Conservation (phyloP, 2,888 invertebrate genomes). For the Terebella lapidaria region DNA sequence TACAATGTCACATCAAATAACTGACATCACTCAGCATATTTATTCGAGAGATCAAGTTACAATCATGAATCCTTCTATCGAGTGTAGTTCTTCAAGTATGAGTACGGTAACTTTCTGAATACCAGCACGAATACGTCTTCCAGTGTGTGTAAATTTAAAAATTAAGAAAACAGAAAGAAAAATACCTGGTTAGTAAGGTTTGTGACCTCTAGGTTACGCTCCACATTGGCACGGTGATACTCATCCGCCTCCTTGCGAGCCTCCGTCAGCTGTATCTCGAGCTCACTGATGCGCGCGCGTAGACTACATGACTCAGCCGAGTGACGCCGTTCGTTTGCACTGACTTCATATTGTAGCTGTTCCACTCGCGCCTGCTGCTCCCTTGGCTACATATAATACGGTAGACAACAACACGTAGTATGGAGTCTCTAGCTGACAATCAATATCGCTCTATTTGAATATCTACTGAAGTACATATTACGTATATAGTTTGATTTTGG, state of each 20-base stretch:
- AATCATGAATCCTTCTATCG: too few species aligned
- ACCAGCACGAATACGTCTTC: too few species aligned
- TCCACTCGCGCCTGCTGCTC: constrained; percentile 47
- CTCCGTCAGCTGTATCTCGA: constrained; percentile 44
- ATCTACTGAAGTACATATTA: background rate
- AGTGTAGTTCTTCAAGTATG: background rate
- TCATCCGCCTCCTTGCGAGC: constrained; percentile 50
- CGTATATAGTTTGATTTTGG: background rate
- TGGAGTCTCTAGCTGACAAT: too few species aligned
- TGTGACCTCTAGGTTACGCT: constrained; percentile 45
- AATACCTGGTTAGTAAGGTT: constrained; percentile 42
- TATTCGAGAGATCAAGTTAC: too few species aligned
- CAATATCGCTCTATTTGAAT: too few species aligned
- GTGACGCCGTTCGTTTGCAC: constrained; percentile 33
- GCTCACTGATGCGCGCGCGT: constrained; percentile 35
- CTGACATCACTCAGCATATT: too few species aligned
- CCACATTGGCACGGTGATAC: constrained; percentile 46
- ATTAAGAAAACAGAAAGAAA: too few species aligned
- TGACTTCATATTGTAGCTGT: constrained; percentile 47
- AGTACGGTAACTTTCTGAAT: background rate
- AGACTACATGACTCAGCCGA: constrained; percentile 39
- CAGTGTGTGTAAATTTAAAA: too few species aligned
- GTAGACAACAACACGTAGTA: too few species aligned
- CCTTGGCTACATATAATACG: constrained; percentile 34
- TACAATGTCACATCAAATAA: constrained; percentile 19